Evolutionary conservation across 2,113 vertebrate genomes (phyloP).

Genomic region (Marmota flaviventris): DNA sequence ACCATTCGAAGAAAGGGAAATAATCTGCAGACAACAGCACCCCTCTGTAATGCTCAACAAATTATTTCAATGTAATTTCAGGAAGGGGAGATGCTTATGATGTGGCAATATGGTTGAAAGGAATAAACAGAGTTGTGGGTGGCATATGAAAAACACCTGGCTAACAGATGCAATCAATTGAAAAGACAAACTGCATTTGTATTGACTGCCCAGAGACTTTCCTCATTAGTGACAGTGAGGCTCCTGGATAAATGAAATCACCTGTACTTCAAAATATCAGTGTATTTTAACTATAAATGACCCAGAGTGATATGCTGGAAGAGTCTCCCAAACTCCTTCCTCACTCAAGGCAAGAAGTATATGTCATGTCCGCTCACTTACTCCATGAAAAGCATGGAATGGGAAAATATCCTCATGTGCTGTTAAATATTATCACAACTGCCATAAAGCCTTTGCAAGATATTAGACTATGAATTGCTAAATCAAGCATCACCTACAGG

Average conservation of each 20-base stretch:
- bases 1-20: not conserved
- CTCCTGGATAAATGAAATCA: not conserved
- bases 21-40: not conserved
- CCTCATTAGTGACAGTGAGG: not conserved
- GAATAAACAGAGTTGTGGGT: fast-evolving
- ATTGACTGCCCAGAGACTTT: not conserved
- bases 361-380: not conserved
- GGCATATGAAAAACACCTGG: not conserved
- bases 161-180: not conserved
- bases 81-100: fast-evolving
- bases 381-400: not conserved
- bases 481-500: not conserved
- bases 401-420: not conserved
- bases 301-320: not conserved
- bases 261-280: not conserved
- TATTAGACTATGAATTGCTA: not conserved
- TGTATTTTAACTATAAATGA: not conserved
- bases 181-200: not conserved
- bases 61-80: not conserved
- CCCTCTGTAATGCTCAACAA: not conserved
- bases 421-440: not conserved
- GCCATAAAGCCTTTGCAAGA: not conserved
- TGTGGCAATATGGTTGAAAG: not conserved
- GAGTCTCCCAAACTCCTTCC: not conserved
- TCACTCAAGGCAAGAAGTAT: not conserved